phyloP scores from a whole-genome alignment of 1,140 invertebrate species.

The Agrypnia vestita region DNA sequence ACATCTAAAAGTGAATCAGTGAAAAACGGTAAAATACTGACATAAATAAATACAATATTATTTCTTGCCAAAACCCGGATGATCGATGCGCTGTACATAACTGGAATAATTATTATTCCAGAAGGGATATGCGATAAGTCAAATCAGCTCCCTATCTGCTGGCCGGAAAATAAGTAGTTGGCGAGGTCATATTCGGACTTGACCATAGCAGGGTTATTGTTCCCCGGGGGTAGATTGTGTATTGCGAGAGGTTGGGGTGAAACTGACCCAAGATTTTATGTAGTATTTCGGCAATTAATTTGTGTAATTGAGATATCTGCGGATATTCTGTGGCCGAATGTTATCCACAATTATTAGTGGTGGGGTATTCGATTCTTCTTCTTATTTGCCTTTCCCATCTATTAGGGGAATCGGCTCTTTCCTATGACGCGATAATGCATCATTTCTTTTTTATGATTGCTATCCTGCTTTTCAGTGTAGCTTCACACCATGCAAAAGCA shows the following conservation, averaged over 20 bases:
- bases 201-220: constrained; percentile 55
- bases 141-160: constrained; percentile 35
- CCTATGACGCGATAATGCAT: no score
- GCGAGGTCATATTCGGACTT: constrained; percentile 52
- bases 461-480: no score
- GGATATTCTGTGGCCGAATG: neutral
- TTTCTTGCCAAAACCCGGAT: no score
- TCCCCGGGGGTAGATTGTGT: constrained; percentile 47
- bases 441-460: no score
- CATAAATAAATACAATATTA: no score
- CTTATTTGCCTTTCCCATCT: no score
- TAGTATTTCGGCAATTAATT: neutral
- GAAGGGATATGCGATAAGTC: constrained; percentile 22
- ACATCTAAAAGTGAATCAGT: no score
- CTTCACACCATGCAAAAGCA: no score
- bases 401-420: no score
- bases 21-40: no score
- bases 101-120: no score
- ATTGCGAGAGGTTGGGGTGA: neutral
- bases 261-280: constrained; percentile 6
- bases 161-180: constrained; percentile 53
- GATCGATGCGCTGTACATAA: no score
- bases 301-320: neutral
- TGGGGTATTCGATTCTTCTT: neutral
- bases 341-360: neutral